Percentiles rank a stretch among this genome's conserved stretches.
Conservation (phyloP, 2,888 invertebrate genomes). For the Dendrolimus pini region DNA sequence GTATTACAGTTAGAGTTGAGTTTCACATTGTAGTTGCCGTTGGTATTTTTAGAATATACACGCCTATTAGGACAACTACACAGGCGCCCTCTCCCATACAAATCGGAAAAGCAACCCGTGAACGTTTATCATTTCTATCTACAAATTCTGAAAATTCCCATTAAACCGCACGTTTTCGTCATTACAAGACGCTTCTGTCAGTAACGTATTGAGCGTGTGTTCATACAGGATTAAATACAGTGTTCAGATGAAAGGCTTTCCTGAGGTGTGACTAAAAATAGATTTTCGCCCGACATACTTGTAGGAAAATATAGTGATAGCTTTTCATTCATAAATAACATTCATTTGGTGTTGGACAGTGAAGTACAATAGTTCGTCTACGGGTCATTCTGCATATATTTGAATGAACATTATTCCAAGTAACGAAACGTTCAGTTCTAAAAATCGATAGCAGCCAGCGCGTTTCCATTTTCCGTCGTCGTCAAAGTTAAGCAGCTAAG, state of each 20-base stretch:
- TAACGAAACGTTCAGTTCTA: background rate
- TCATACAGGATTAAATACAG: conserved; percentile 18
- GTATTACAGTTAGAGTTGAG: conserved; percentile 10
- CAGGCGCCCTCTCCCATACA: conserved; percentile 72
- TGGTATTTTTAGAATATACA: conserved; percentile 71
- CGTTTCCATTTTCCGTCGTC: conserved; percentile 5
- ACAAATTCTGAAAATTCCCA: conserved; percentile 53
- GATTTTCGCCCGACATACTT: conserved; percentile 42
- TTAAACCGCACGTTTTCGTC: conserved; percentile 36
- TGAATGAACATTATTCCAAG: conserved; percentile 27
- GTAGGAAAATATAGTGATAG: conserved; percentile 43
- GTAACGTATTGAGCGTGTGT: conserved; percentile 24
- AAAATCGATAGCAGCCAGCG: conserved; percentile 18
- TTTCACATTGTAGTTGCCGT: conserved; percentile 12
- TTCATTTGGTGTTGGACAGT: conserved; percentile 60
- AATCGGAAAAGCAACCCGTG: conserved; percentile 57
- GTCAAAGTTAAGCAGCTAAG: conserved; percentile 7
- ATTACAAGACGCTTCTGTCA: conserved; percentile 21
- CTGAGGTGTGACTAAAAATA: conserved; percentile 51
- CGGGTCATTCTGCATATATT: background rate
- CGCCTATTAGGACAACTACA: conserved; percentile 50
- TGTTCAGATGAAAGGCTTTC: conserved; percentile 13
- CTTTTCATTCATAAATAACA: conserved; percentile 64
- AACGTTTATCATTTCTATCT: conserved; percentile 59
- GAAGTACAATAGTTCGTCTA: conserved; percentile 38